These are phyloP conservation scores for Bettongia penicillata DNA, from an alignment of 2,113 vertebrate genomes.

Conservation along the genomic window DNA sequence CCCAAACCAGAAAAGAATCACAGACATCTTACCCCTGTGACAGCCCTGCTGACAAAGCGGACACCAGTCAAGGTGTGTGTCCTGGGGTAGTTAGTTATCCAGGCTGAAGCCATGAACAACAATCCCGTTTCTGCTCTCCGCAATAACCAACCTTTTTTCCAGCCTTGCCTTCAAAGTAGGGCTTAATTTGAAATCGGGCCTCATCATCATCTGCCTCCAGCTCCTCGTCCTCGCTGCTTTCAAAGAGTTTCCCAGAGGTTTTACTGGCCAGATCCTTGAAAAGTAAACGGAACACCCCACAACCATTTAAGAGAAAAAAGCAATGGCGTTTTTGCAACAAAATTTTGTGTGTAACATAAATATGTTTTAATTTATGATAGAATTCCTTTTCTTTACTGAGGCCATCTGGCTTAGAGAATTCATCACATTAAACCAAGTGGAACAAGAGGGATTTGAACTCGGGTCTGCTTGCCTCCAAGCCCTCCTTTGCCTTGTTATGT, in stretches of 20 bases:
- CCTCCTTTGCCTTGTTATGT: neutral
- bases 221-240: constrained; percentile 88
- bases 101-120: no score
- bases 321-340: neutral
- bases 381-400: neutral
- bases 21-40: neutral
- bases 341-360: neutral
- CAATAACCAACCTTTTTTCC: constrained; percentile 92
- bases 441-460: neutral
- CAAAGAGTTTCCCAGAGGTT: constrained; percentile 86
- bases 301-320: constrained; percentile 15
- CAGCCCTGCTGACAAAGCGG: neutral
- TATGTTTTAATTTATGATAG: neutral
- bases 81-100: no score
- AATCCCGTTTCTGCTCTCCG: neutral
- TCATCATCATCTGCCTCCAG: constrained; percentile 79
- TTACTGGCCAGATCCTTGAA: constrained; percentile 66
- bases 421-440: neutral
- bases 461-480: neutral
- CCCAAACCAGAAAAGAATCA: neutral
- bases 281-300: neutral
- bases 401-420: constrained; percentile 1
- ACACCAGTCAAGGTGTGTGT: neutral
- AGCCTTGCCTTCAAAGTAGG: constrained; percentile 95
- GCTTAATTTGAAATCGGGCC: constrained; percentile 90